Base-by-base conservation (phyloP, 2,113 vertebrate genomes). In the Gallinago undulata region DNA sequence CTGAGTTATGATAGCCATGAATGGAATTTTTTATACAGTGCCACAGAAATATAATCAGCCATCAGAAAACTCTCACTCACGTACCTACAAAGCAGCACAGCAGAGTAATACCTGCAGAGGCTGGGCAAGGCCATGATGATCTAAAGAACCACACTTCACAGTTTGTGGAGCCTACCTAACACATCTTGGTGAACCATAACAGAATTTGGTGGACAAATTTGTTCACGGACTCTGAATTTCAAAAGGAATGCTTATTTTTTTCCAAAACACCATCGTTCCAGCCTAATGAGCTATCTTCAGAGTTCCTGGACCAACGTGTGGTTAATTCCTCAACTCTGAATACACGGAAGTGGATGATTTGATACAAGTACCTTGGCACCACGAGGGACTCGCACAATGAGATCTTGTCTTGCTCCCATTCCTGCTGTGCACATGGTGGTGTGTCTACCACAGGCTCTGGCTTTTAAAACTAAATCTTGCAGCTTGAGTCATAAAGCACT, bases 1-100 rank as follows among this genome's bases (percentile, higher is more conserved):
- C 83, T 76, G 78, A 76, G 53, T 25, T 80, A 35, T 50, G 89
- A 73, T 77, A 94, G 63, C 55, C 81, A 62, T 13, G 31, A 76
- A 75, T 22, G 70, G 55, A 66, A 66, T 33, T 59, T 74, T 89
- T 60, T 35, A 70, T 31, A 35, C 0, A n/a, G 37, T 19, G 69
- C 39, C 69, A 37, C 48, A 83, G 84, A 64, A 92, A 48, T 53
- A 27, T 22, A 23, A 39, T 31, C 75, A 90, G 55, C 51, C n/a
- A 79, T 37, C 83, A 91, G 88, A 77, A 75, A 59, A 19, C 24
- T n/a, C 59, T 88, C 30, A 6, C 31, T 37, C 68, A 11, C 22
- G 63, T 55, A 13, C 63, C 60, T 84, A 50, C 50, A 48, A 55
- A 88, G 51, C 57, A 68, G 13, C 31, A 37, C 8, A 64, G 57